A percentile compares a stretch with the other conserved stretches of the same genome.
Evolutionary conservation across 2,888 invertebrate species (phyloP).

Genomic region (Machimus atricapillus): DNA sequence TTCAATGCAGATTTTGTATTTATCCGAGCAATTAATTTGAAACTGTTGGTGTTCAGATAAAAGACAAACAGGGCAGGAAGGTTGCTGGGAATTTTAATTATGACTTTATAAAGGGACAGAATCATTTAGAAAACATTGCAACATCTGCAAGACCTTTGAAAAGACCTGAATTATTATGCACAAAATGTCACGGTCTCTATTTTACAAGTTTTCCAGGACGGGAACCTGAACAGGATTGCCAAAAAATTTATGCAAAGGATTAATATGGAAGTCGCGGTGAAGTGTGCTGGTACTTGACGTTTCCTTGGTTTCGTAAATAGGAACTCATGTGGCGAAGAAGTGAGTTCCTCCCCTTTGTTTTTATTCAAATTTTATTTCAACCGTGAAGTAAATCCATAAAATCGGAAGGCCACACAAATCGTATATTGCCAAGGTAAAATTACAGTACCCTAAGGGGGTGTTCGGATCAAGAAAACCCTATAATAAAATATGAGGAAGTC

Average conservation of each 20-base stretch:
- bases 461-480: background rate
- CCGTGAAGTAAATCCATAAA: background rate
- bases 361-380: background rate
- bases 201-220: background rate
- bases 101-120: background rate
- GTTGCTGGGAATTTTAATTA: background rate
- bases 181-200: background rate
- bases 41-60: background rate
- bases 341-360: background rate
- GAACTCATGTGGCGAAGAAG: background rate
- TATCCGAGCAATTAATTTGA: background rate
- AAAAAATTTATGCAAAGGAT: background rate
- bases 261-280: background rate
- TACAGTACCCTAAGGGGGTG: background rate
- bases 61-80: background rate
- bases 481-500: background rate
- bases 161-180: background rate
- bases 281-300: background rate
- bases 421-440: background rate
- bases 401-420: background rate
- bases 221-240: background rate
- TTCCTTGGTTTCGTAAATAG: background rate
- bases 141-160: background rate
- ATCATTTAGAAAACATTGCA: background rate
- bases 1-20: background rate